Base-by-base conservation (phyloP, 1,140 invertebrate species). In the Drosophila truncata region DNA sequence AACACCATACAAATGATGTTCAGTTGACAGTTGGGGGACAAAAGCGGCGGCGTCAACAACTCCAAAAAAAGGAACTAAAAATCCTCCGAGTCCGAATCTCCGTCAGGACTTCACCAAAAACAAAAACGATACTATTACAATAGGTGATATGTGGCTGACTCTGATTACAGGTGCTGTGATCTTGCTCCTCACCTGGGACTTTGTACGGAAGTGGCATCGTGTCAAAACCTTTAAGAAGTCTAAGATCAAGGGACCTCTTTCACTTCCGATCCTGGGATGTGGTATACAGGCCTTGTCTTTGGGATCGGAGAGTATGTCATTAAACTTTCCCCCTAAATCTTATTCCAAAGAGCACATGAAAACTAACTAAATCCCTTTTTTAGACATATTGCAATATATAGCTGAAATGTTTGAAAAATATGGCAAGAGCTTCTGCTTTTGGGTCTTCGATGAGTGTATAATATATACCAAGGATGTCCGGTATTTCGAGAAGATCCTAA, bases 361-460 rank as follows among this genome's bases (percentile, higher is more conserved):
- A 27, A 27, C 27, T 29, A 29, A 29, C 3, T 7, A 35, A 29
- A 14, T 27, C 35, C 18, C 3, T 10, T 27, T 27, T 39, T 1
- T 50, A 90, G 84, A 66, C 44, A 66, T 88, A 2, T 42, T 88
- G 10, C 25, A 39, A 8, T 85, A 61, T 52, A 73, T 90, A 13
- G 80, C 42, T n/a, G 27, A 47, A 2, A 42, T 29, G 31, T 88
- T 88, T 33, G 47, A 52, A 1, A 37, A 50, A 2, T 84, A 81
- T 47, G 84, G 84, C 35, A 71, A 84, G n/a, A 90, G 63, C 2
- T 90, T 85, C 96, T 23, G 93, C 93, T 29, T 94, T 93, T 55
- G 96, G 96, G 70, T 93, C 95, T 31, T 91, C 94, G n/a, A 94
- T n/a, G 82, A 91, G 9, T 76, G 71, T 9, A 31, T 65, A 44